Evolutionary conservation across 1,140 invertebrate genomes (phyloP).

Genomic region (Scaptomyza pallida): DNA sequence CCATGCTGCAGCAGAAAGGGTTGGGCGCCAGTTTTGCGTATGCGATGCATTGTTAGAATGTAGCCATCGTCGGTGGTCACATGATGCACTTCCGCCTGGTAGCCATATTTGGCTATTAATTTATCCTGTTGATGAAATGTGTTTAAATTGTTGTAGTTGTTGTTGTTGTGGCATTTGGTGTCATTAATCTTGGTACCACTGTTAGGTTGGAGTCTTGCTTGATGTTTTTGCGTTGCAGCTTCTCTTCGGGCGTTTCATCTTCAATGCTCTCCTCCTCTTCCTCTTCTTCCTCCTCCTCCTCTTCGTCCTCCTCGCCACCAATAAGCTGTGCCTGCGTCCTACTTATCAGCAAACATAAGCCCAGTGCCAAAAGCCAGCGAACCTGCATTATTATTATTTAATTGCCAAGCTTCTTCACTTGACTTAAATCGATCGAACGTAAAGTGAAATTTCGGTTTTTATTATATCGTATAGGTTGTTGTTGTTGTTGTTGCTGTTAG

Average conservation of each 20-base stretch:
- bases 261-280: constrained; percentile 76
- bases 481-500: constrained; percentile 9
- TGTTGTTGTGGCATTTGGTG: neutral
- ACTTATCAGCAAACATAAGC: constrained; percentile 52
- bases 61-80: constrained; percentile 86
- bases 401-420: constrained; percentile 4
- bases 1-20: constrained; percentile 88
- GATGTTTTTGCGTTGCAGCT: constrained; percentile 72
- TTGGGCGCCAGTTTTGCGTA: constrained; percentile 62
- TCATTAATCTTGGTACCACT: constrained; percentile 67
- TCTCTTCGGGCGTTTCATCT: constrained; percentile 75
- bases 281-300: constrained; percentile 77
- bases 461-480: constrained; percentile 1
- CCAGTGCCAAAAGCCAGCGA: constrained; percentile 53
- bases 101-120: constrained; percentile 86
- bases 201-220: constrained; percentile 71
- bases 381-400: constrained; percentile 13
- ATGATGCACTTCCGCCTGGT: constrained; percentile 86
- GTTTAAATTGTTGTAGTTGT: constrained; percentile 28
- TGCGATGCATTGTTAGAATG: constrained; percentile 85
- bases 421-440: constrained; percentile 5
- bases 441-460: constrained; percentile 59
- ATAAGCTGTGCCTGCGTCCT: constrained; percentile 66
- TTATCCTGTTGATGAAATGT: constrained; percentile 74
- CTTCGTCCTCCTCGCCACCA: constrained; percentile 71